Base-by-base conservation (phyloP, 2,797 vertebrate species). In the Triplophysa yarkandensis region DNA sequence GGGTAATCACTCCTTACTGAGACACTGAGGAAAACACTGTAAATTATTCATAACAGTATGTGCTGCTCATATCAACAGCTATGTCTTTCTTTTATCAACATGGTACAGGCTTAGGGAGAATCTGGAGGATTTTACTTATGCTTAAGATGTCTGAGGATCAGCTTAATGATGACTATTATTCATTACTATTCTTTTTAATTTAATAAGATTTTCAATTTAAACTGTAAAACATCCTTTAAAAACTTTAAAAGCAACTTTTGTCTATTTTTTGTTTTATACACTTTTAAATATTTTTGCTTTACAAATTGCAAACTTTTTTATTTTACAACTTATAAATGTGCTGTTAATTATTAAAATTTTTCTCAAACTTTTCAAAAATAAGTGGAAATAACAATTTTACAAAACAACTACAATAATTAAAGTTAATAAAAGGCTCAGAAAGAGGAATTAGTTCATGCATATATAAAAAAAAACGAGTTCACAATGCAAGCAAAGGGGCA, bases 11-110 rank as follows among this genome's bases (percentile, higher is more conserved):
- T 73, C 32, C 23, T 64, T 43, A 23, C 52, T 73, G 61, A 55
- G 34, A 64, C 27, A 11, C 48, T 19, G 25, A 65, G 36, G 34
- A 27, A 32, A 43, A 32, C 30, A 64, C 13, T 19, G n/a, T 65
- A 32, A 73, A 73, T 73, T 32, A 73, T 73, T 73, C n/a, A 65
- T 23, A 23, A 65, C 43, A 17, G 23, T 64, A 13, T 41, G 36
- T 41, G 41, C 36, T 10, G 17, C 34, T 32, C 25, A 16, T 62
- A 43, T 43, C 21, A 63, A 72, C 70, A 72, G 44, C 52, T 23
- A 71, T 39, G 62, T 32, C 21, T 52, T 28, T 28, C 21, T 62
- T 52, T 61, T 16, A 73, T 41, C 54, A 64, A 55, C 46, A 54
- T 4, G 1, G 28, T n/a, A 7, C 17, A 63, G 27, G 1, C 34